Evolutionary conservation across 2,797 vertebrate species (phyloP).

Genomic region (Centropyge bicolor): DNA sequence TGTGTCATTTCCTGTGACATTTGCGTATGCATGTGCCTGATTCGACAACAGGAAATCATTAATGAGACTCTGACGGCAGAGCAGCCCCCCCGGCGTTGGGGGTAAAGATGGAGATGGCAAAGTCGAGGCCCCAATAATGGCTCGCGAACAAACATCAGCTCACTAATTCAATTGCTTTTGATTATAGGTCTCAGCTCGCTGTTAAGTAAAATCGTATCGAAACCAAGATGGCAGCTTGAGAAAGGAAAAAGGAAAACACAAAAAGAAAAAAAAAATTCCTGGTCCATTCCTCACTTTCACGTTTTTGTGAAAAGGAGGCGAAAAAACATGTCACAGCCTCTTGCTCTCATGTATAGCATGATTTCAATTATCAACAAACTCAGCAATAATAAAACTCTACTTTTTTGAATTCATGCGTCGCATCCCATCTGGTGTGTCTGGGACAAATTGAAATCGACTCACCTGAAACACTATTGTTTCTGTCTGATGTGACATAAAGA

Average conservation of each 20-base stretch:
- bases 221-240: background rate
- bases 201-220: background rate
- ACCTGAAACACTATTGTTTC: background rate
- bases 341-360: background rate
- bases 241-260: background rate
- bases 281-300: background rate
- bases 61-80: background rate
- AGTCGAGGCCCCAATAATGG: background rate
- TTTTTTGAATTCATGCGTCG: background rate
- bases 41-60: slow-evolving; percentile 11
- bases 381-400: background rate
- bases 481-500: background rate
- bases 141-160: slow-evolving; percentile 12
- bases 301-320: slow-evolving; percentile 8
- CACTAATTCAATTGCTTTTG: slow-evolving; percentile 11
- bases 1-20: background rate
- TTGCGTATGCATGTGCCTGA: background rate
- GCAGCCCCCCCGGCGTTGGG: background rate
- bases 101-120: background rate
- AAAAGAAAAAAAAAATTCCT: background rate
- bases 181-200: slow-evolving; percentile 4
- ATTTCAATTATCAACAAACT: slow-evolving; percentile 4
- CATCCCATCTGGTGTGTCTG: background rate
- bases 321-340: background rate
- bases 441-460: background rate